Evolutionary conservation across 2,113 vertebrate species (phyloP), one percentile per base, ranked within the genome.

Genomic region (Donacobius atricapilla): DNA sequence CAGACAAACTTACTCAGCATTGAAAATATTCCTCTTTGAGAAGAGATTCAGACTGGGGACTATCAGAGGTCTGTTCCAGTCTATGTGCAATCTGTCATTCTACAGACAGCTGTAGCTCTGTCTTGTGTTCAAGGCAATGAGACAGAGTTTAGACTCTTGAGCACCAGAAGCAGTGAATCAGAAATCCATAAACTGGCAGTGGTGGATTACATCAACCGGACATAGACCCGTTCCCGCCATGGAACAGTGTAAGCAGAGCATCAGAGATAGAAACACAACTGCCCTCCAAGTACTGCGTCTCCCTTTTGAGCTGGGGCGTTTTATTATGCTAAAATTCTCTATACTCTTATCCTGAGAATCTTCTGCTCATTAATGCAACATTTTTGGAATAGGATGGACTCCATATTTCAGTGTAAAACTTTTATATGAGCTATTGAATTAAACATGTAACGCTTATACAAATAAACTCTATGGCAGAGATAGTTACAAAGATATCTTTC

Each of bases 211-310:
- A 42, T 40, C 51, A 48, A 30, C 28, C 28, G 39, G 28, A 23
- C 0, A 0, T 6, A 47, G 69, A n/a, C 24, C 30, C 19, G 15
- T 48, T 47, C 30, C 30, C 20, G 7, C 42, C 42, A 65, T 0
- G 0, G 35, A 65, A 24, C 3, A 4, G 13, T n/a, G 25, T 25
- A 48, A 40, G 13, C 13, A 61, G 1, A 66, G 45, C 24, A 87
- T 25, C 15, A 83, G 15, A 72, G n/a, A 21, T 70, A 48, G 35
- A 84, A 87, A 42, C 20, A 87, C 3, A 54, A 33, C 21, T 58
- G 16, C 30, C 44, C 39, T 68, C 11, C 33, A 63, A n/a, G 39
- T 54, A 35, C 21, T 58, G 23, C 13, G 25, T 23, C 33, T 56
- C 18, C 6, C 14, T 72, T 54, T 77, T 18, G 8, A 81, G 3